Conservation (phyloP, 2,888 invertebrate species). For the Yponomeuta evonymella region DNA sequence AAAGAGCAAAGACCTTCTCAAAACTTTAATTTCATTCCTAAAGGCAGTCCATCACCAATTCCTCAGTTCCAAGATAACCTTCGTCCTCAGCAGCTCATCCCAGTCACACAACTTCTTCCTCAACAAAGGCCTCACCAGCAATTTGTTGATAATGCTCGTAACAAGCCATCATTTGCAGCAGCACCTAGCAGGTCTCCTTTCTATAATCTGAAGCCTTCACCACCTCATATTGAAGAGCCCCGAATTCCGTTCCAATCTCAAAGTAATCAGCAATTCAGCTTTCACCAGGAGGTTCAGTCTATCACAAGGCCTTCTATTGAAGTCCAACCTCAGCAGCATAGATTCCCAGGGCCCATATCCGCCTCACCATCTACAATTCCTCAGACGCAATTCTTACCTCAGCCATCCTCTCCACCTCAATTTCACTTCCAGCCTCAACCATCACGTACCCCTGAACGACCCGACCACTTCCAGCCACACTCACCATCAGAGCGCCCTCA, state of each 20-base stretch:
- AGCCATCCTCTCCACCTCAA: slow-evolving; percentile 50
- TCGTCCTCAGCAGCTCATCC: slow-evolving; percentile 47
- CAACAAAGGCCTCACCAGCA: slow-evolving; percentile 61
- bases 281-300: slow-evolving; percentile 60
- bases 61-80: slow-evolving; percentile 55
- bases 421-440: slow-evolving; percentile 58
- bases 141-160: slow-evolving; percentile 55
- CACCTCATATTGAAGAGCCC: slow-evolving; percentile 58
- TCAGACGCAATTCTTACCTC: slow-evolving; percentile 26
- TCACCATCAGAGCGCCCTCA: slow-evolving; percentile 42
- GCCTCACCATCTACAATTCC: slow-evolving; percentile 34
- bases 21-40: slow-evolving; percentile 46
- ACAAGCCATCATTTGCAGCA: slow-evolving; percentile 48
- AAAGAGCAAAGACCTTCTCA: slow-evolving; percentile 63
- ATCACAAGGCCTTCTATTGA: slow-evolving; percentile 48
- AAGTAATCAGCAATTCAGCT: slow-evolving; percentile 52
- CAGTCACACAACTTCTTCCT: slow-evolving; percentile 66
- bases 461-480: slow-evolving; percentile 15
- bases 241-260: slow-evolving; percentile 55
- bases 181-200: slow-evolving; percentile 58
- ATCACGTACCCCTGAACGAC: slow-evolving; percentile 42
- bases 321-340: slow-evolving; percentile 39
- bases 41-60: slow-evolving; percentile 49
- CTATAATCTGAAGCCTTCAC: slow-evolving; percentile 65
- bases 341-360: slow-evolving; percentile 40